Evolutionary conservation across 2,888 invertebrate species (phyloP).

Genomic region (Rotaria macrura): DNA sequence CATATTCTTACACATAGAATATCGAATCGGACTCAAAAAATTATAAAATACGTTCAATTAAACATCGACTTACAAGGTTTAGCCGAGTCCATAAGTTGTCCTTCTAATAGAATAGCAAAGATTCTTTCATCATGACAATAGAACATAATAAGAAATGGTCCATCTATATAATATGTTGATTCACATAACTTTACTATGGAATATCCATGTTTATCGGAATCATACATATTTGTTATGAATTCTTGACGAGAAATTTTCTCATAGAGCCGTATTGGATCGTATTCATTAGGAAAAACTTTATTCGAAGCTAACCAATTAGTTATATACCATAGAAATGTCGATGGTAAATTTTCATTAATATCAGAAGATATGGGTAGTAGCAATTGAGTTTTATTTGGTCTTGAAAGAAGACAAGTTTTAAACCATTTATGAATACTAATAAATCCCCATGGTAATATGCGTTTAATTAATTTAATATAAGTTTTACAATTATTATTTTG

Average conservation of each 20-base stretch:
- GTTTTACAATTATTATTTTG: background rate
- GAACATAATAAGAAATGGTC: background rate
- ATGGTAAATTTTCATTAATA: background rate
- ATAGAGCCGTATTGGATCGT: background rate
- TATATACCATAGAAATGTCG: background rate
- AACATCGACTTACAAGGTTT: background rate
- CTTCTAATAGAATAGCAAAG: background rate
- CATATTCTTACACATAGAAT: too few relatives aligned
- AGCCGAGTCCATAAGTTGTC: background rate
- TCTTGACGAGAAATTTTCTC: background rate
- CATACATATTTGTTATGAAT: background rate
- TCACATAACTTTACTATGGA: background rate
- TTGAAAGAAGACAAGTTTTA: background rate
- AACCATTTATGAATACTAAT: background rate
- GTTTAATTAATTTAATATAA: background rate
- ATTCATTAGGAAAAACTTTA: background rate
- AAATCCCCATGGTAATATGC: background rate
- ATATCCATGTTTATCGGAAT: background rate
- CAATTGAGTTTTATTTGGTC: background rate
- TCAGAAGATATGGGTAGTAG: background rate
- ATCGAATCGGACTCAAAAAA: too few relatives aligned
- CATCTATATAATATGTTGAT: background rate
- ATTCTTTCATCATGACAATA: background rate
- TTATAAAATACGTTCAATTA: too few relatives aligned
- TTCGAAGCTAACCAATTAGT: background rate